These are phyloP conservation scores for Sipha maydis DNA, from an alignment of 2,888 invertebrate genomes.

Conservation along the genomic window DNA sequence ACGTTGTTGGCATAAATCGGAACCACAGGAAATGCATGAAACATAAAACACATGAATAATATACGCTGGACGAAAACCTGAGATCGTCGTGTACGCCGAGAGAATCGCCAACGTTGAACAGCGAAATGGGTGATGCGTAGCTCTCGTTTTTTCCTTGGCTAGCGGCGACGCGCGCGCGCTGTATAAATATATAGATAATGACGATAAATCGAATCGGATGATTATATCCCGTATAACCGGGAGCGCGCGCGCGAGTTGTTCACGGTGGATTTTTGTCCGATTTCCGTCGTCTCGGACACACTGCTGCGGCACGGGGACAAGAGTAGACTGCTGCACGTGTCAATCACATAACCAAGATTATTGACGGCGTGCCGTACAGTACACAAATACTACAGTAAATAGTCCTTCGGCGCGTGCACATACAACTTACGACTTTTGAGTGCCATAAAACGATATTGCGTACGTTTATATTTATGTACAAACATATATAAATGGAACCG, in stretches of 20 bases:
- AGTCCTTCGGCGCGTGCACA: not conserved
- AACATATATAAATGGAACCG: not conserved
- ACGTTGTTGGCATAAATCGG: no score
- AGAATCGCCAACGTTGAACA: no score
- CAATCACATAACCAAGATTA: constrained; percentile 21
- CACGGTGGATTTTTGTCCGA: constrained; percentile 27
- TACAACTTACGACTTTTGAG: not conserved
- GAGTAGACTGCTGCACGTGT: constrained; percentile 28
- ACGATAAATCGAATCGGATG: constrained; percentile 8
- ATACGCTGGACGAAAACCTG: not conserved
- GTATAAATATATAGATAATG: not conserved
- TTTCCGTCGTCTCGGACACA: constrained; percentile 1
- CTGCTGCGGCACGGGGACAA: no score
- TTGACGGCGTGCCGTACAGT: not conserved
- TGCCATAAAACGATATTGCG: not conserved
- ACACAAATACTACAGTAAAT: not conserved
- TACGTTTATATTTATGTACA: not conserved
- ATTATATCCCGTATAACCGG: not conserved
- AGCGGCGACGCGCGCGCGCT: not conserved
- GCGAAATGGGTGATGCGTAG: no score
- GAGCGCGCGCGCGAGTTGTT: not conserved
- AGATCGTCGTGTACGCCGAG: not conserved
- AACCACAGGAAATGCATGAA: no score
- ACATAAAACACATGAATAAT: no score
- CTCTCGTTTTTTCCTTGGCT: no score